Evolutionary conservation across 2,888 invertebrate genomes (phyloP), one percentile per base, ranked within the genome.

Genomic region (Plemyria rubiginata): DNA sequence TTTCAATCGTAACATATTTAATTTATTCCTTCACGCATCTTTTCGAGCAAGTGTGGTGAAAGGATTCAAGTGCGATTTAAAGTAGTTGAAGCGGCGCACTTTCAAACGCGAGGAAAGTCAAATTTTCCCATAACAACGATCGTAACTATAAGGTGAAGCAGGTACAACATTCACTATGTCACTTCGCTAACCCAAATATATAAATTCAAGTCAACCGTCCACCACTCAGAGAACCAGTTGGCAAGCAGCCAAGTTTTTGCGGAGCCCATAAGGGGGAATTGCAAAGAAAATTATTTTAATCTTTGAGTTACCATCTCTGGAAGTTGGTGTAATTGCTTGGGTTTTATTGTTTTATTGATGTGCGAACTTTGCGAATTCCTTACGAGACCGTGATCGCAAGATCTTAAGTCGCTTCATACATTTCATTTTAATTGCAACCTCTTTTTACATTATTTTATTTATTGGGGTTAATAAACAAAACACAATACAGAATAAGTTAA

Each of bases 251-350:
- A 85, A 76, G 78, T 83, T 85, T 84, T 84, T 85, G 81, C 76
- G 71, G 71, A 71, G 71, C 68, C 73, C 79, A 76, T 80, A 79
- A 71, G 76, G 72, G 67, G 71, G 77, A 77, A 81, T 79, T 77
- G 80, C 72, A 77, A 74, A 73, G 73, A 81, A 82, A 81, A 81
- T 77, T 86, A 86, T 86, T 83, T 84, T 81, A 84, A 86, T 84
- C 79, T 75, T 68, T 70, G 65, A 62, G 70, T 70, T 73, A 67
- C 70, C 74, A 70, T 75, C 63, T 72, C 66, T 65, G 72, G 69
- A 52, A 43, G 29, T 57, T 53, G 54, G 67, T 62, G 70, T 75
- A 70, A 70, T 67, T 65, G 68, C 72, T 75, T 71, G 73, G 74
- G 75, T 74, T 75, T 76, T 76, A 75, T 81, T 78, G 74, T 68